Evolutionary conservation across 2,888 invertebrate genomes (phyloP), one percentile per base, ranked within the genome.

Genomic region (Galerucella pusilla): DNA sequence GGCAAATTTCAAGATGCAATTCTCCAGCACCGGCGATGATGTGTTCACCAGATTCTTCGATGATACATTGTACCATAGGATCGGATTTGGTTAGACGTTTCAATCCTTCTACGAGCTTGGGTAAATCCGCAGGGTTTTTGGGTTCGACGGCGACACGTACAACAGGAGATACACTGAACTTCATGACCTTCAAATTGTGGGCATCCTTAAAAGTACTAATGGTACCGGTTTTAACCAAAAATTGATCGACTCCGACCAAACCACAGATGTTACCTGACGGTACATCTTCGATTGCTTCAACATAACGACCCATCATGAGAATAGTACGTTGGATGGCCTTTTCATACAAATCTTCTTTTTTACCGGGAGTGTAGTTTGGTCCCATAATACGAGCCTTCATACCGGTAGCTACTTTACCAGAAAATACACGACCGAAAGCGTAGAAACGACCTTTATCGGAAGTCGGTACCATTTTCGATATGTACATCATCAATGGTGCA

Each of bases 21-120:
- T 99, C 99, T 85, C 99, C 99, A 82, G 99, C 99, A 82, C 99
- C 99, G 83, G 99, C 99, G 86, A 99, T 97, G 88, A 99, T 99
- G 90, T 99, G 98, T 89, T 99, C 99, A 80, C 99, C 99, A 77
- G 98, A 98, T 89, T 99, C 99, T 90, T 99, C 98, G 89, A 97
- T 98, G 90, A 97, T 96, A 91, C 98, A 99, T 90, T 99, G 96
- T 83, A 99, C 99, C 99, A 99, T 99, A 92, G 99, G 99, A 92
- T 99, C 99, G 74, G 99, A 99, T 89, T 99, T 99, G 86, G 99
- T 97, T 86, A 99, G 91, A 90, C 99, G 97, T 90, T 99, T 99
- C 78, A 99, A 92, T 88, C 99, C 86, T 92, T 99, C 98, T 75
- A 99, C 99, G 85, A 99, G 91, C 90, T 99, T 99, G 83, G 99